Evolutionary conservation across 2,113 vertebrate species (phyloP).

Genomic region (Sciurus niger): DNA sequence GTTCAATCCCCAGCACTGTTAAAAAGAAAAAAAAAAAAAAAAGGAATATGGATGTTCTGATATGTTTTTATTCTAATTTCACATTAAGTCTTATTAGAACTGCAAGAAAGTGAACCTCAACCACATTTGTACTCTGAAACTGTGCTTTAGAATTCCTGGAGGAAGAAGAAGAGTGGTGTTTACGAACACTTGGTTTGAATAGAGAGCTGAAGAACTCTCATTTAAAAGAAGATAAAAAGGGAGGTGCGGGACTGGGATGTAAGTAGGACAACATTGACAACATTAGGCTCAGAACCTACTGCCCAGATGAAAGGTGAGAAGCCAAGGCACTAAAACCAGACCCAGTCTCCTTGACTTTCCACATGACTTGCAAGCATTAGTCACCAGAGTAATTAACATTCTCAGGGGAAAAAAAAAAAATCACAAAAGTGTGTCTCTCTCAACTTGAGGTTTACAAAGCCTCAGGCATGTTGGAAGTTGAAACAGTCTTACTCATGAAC

Average conservation of each 20-base stretch:
- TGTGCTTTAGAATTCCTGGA: slow-evolving; percentile 74
- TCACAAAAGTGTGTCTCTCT: slow-evolving; percentile 92
- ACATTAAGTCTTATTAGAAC: slow-evolving; percentile 87
- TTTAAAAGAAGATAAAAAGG: neutral
- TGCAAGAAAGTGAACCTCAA: slow-evolving; percentile 89
- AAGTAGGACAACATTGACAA: no score
- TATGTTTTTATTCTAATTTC: neutral
- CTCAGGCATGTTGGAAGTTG: neutral
- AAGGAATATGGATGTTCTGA: neutral
- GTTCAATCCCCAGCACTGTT: no score
- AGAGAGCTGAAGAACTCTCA: neutral
- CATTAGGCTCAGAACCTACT: neutral
- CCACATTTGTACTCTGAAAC: slow-evolving; percentile 84
- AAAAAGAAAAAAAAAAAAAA: no score
- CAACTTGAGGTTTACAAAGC: slow-evolving; percentile 85
- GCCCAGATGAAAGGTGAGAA: neutral
- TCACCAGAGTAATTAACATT: slow-evolving; percentile 92
- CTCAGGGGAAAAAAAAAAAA: slow-evolving; percentile 88
- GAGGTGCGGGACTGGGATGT: no score
- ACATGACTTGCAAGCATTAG: slow-evolving; percentile 83
- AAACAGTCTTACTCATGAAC: neutral
- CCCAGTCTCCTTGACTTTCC: slow-evolving; percentile 45
- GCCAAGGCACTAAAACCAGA: neutral
- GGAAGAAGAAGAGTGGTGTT: neutral
- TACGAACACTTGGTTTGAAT: neutral